Evolutionary conservation across 1,140 invertebrate genomes (phyloP), one percentile per base, ranked within the genome.

Genomic region (Drosophila lacteicornis): DNA sequence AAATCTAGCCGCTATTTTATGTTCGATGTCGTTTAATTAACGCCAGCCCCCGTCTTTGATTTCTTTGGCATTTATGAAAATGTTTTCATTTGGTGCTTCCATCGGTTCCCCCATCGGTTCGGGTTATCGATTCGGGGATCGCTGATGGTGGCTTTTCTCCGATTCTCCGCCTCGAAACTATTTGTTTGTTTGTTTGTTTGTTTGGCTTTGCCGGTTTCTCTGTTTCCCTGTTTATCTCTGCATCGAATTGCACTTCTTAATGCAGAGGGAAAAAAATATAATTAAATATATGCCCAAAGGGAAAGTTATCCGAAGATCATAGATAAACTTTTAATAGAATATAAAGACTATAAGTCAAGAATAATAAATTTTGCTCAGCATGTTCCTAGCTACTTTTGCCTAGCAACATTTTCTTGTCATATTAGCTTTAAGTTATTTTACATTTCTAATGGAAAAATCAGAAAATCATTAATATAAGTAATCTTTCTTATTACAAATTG

Each of bases 1-100:
- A 87, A 88, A 87, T 87, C 83, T 83, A 88, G 76, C 84, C 67
- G 70, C 77, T 79, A 80, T 76, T 87, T 87, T 87, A 87, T 87
- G 83, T 82, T 63, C 45, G 62, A 73, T 82, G 80, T 82, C 67
- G 83, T 82, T 87, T 83, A 87, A 87, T 87, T 88, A 87, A 87
- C 84, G 84, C 76, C 61, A 38, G 27, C 13, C 46, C 46, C 53
- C 40, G 49, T 57, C 57, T 53, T 53, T 70, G 53, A 71, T 70
- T 74, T 67, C 56, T 46, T 83, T 80, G 84, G 71, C 83, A 83
- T 83, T 87, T 84, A 87, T 87, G 83, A 84, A 84, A 87, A 87
- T 87, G 83, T 88, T 88, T 87, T 84, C 84, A 88, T 87, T 88
- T 61, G 50, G 40, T 38, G 61, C 47, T 57, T 46, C 47, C 51